Evolutionary conservation across 2,888 invertebrate genomes (phyloP).

Genomic region (Drosophila yooni): DNA sequence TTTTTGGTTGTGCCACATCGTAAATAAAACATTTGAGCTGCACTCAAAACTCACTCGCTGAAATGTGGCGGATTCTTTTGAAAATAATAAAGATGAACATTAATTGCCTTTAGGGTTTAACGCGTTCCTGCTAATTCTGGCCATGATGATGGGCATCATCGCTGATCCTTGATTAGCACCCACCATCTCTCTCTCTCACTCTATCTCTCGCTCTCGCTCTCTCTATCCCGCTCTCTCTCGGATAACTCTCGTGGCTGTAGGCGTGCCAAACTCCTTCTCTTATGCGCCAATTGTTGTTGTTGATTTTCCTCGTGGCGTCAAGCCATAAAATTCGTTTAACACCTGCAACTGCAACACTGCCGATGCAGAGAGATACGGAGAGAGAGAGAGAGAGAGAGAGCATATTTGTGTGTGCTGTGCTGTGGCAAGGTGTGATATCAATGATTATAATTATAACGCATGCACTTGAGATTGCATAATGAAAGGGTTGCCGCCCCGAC

Average conservation of each 20-base stretch:
- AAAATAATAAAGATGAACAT: constrained; percentile 38
- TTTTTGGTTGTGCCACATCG: constrained; percentile 41
- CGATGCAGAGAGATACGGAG: neutral
- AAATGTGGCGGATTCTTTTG: constrained; percentile 72
- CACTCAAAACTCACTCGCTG: constrained; percentile 60
- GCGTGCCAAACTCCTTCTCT: constrained; percentile 50
- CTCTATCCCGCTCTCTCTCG: neutral
- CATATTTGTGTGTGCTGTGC: neutral
- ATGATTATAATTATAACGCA: constrained; percentile 73
- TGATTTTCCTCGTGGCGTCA: constrained; percentile 59
- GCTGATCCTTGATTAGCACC: constrained; percentile 73
- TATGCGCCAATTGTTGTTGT: constrained; percentile 45
- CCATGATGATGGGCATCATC: constrained; percentile 39
- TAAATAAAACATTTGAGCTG: constrained; percentile 68
- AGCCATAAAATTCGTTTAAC: constrained; percentile 77
- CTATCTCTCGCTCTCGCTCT: neutral
- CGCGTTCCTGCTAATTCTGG: constrained; percentile 75
- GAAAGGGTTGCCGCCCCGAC: constrained; percentile 59
- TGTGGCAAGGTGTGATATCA: constrained; percentile 65
- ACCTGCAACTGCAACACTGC: constrained; percentile 43
- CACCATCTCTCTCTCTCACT: neutral
- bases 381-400: neutral
- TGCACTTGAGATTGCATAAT: constrained; percentile 47
- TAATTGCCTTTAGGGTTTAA: constrained; percentile 66
- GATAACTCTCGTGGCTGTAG: constrained; percentile 28